These are phyloP conservation scores for Dilophus febrilis DNA, from an alignment of 2,888 invertebrate species.

Conservation along the genomic window DNA sequence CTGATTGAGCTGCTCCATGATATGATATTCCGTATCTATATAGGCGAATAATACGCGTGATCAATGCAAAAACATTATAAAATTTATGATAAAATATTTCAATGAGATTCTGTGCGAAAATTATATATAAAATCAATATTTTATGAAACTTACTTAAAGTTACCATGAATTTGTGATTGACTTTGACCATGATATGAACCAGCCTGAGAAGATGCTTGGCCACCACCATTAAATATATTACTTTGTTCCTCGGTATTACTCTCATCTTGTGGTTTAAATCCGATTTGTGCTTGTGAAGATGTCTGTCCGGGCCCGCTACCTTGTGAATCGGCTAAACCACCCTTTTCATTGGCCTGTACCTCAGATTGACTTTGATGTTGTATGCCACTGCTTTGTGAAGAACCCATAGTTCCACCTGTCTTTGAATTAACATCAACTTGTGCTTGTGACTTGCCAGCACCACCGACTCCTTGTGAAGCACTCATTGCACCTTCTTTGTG, in stretches of 20 bases:
- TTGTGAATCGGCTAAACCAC: conserved; percentile 74
- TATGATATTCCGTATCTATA: conserved; percentile 54
- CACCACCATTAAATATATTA: conserved; percentile 53
- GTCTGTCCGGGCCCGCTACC: conserved; percentile 70
- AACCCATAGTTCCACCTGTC: conserved; percentile 57
- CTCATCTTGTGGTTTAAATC: conserved; percentile 57
- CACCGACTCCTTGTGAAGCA: conserved; percentile 56
- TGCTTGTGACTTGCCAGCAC: conserved; percentile 57
- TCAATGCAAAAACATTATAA: too few relatives aligned
- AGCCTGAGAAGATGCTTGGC: conserved; percentile 62
- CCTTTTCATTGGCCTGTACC: conserved; percentile 64
- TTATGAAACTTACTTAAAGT: conserved; percentile 35
- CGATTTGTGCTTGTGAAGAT: conserved; percentile 77
- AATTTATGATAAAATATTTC: background rate
- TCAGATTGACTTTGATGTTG: conserved; percentile 48
- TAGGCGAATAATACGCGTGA: background rate
- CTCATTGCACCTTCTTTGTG: conserved; percentile 58
- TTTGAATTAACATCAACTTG: conserved; percentile 59
- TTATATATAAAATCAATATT: too few relatives aligned
- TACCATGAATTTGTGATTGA: conserved; percentile 67
- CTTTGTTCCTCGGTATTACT: conserved; percentile 23
- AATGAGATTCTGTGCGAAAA: background rate
- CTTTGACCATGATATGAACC: conserved; percentile 59
- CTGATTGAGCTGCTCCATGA: conserved; percentile 67
- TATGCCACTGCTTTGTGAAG: conserved; percentile 55